Evolutionary conservation across 2,797 vertebrate genomes (phyloP).

Genomic region (Pipistrellus pipistrellus): DNA sequence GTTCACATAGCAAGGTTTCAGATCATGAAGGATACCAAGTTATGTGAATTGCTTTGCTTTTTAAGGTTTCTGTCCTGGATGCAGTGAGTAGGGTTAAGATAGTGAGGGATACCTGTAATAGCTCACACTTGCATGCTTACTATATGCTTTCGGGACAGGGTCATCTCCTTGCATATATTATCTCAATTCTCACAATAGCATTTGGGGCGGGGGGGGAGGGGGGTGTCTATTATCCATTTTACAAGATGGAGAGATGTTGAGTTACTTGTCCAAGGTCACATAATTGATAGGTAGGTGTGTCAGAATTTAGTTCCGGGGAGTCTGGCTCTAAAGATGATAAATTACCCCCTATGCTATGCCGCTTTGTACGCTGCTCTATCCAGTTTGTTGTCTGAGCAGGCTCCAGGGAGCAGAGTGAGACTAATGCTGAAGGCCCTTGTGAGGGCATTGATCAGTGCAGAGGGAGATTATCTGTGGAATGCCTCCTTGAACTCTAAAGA

Average conservation of each 20-base stretch:
- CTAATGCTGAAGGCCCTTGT: not conserved
- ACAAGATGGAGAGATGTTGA: not conserved
- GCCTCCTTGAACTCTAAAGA: not conserved
- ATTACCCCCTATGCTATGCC: not conserved
- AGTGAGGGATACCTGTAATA: not conserved
- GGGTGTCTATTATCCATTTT: not conserved
- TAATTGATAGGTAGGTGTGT: not conserved
- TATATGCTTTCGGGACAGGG: not conserved
- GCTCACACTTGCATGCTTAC: not conserved
- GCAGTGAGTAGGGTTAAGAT: not conserved
- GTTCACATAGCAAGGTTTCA: conserved; percentile 53
- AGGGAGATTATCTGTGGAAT: not conserved
- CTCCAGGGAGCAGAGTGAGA: not conserved
- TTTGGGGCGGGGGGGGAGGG: not conserved
- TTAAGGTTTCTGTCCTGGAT: not conserved
- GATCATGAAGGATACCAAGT: not conserved
- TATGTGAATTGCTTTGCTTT: conserved; percentile 24
- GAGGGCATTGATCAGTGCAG: not conserved
- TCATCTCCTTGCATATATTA: not conserved
- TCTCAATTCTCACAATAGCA: not conserved
- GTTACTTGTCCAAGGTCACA: not conserved
- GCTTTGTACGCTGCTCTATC: not conserved
- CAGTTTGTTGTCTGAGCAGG: not conserved
- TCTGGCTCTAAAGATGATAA: not conserved
- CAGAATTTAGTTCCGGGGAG: not conserved